A percentile compares a stretch with the other conserved stretches of the same genome.
Conservation (phyloP, 2,113 vertebrate genomes). For the Pseudolaguvia tuberculata region DNA sequence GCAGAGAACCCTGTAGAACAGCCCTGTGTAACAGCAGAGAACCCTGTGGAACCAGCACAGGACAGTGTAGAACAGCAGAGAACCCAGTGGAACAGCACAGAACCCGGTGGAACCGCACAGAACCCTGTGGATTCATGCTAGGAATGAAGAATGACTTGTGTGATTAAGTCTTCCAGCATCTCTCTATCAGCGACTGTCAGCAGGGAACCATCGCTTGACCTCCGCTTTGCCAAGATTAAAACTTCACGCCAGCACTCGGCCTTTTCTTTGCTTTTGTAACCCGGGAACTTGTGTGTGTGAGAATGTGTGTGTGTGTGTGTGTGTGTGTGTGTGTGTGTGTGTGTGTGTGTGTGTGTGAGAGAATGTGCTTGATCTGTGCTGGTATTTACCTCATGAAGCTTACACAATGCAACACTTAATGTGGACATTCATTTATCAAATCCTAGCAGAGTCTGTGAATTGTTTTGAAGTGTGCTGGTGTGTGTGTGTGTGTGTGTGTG, state of each 20-base stretch:
- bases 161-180: slow-evolving; percentile 20
- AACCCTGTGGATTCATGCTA: too few species aligned
- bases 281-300: not conserved
- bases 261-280: slow-evolving; percentile 8
- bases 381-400: not conserved
- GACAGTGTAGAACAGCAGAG: too few species aligned
- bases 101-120: too few species aligned
- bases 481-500: slow-evolving; percentile 20
- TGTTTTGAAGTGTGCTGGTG: not conserved
- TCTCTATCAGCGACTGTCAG: slow-evolving; percentile 16
- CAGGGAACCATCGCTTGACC: not conserved
- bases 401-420: not conserved
- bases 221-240: not conserved
- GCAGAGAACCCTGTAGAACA: too few species aligned
- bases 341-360: slow-evolving; percentile 4
- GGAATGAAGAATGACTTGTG: not conserved
- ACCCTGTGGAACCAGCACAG: too few species aligned
- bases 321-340: slow-evolving; percentile 8
- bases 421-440: slow-evolving; percentile 17
- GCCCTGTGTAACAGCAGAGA: too few species aligned
- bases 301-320: too few species aligned
- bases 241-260: not conserved
- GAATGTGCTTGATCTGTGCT: not conserved
- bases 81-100: too few species aligned
- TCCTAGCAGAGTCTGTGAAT: slow-evolving; percentile 16